Evolutionary conservation across 2,113 vertebrate genomes (phyloP), one percentile per base, ranked within the genome.

Genomic region (Rhinolophus sinicus): DNA sequence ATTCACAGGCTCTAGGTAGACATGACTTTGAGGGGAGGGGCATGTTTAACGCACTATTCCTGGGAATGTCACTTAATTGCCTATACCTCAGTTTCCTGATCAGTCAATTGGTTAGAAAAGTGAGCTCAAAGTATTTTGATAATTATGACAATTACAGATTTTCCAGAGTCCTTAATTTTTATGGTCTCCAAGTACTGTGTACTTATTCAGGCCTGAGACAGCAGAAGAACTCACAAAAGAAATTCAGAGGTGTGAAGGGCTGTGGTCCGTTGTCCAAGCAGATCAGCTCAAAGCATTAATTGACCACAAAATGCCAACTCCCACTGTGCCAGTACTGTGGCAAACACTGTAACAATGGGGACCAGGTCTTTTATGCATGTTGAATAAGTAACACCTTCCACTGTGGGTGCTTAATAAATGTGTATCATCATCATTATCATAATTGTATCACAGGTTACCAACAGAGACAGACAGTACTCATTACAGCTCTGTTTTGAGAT

Each of bases 401-500:
- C 67, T 81, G 33, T 82, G 64, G 78, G 73, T 78, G 33, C 60
- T 93, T 93, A 88, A 88, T 94, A 96, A 96, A 78, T 89, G 76
- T 95, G 96, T 94, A 90, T 89, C 77, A 94, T 92, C 62, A 90
- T 70, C 70, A 92, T 95, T 94, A 64, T 94, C 89, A 96, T 97
- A 95, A 91, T 90, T 58, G 18, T 86, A 85, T 95, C 81, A 69
- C 35, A 87, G 50, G 26, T 89, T 96, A 81, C 67, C 86, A 96
- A 62, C 78, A 90, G 87, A 97, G 95, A 89, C 82, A 81, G n/a
- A 85, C 52, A 93, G 54, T 86, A 69, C 60, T 92, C 78, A 95
- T 95, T 97, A 96, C 28, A 75, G 40, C 33, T 94, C 54, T 96
- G 83, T 94, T 97, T 96, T 95, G 90, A 97, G 38, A 95, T 44